phyloP scores from a whole-genome alignment of 2,113 vertebrate species.

The Mixornis gularis region DNA sequence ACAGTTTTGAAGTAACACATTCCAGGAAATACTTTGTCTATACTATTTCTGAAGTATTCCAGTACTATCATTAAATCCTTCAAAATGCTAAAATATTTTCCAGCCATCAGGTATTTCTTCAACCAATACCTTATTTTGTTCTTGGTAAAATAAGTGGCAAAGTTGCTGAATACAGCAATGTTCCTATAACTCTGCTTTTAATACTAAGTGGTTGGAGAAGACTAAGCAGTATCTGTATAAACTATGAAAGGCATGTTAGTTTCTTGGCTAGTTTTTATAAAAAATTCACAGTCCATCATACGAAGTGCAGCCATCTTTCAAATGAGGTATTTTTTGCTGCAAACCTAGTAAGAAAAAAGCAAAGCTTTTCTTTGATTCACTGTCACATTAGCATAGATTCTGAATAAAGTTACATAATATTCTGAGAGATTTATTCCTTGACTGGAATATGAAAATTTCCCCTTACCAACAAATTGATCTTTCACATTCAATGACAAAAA shows the following conservation, averaged over 20 bases:
- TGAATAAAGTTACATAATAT: neutral
- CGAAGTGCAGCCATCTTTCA: neutral
- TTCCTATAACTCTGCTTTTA: neutral
- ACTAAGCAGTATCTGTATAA: neutral
- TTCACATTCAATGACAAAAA: neutral
- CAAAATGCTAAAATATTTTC: conserved; percentile 8
- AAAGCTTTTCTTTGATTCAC: neutral
- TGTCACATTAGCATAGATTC: neutral
- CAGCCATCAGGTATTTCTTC: conserved; percentile 26
- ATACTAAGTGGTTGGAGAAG: neutral
- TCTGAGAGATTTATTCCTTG: neutral
- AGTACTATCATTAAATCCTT: conserved; percentile 10
- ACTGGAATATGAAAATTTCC: neutral
- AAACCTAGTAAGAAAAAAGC: neutral
- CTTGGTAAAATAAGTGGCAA: neutral
- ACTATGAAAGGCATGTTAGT: neutral
- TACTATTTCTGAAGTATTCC: neutral
- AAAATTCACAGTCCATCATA: neutral
- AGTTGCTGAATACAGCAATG: neutral
- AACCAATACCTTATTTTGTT: neutral
- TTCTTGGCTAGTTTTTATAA: neutral
- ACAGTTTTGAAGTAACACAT: neutral
- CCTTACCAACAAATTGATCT: neutral
- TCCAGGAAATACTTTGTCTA: neutral
- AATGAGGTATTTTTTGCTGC: neutral